Evolutionary conservation across 2,797 vertebrate species (phyloP).

Genomic region (Chanos chanos): DNA sequence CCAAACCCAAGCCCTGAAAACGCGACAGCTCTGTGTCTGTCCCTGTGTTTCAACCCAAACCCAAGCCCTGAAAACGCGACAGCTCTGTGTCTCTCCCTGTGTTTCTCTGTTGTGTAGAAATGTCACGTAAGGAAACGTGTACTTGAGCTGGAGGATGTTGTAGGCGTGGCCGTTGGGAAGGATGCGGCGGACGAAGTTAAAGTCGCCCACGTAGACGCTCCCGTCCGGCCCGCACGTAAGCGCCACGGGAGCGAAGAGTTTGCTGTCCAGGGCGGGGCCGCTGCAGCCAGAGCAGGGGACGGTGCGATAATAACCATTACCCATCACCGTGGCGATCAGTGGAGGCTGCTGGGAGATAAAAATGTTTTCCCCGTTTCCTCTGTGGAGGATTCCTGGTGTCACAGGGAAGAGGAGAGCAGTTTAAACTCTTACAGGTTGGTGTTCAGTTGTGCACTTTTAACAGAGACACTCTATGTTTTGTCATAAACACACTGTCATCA

Average conservation of each 20-base stretch:
- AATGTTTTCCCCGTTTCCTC: slow-evolving; percentile 94
- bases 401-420: too few species aligned
- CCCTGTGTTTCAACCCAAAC: too few species aligned
- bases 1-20: too few species aligned
- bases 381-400: slow-evolving; percentile 88
- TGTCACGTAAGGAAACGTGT: slow-evolving; percentile 49
- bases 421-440: too few species aligned
- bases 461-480: too few species aligned
- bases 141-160: slow-evolving; percentile 93
- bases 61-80: too few species aligned
- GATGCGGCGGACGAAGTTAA: slow-evolving; percentile 90
- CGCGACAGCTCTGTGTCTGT: too few species aligned
- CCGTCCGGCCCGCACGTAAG: slow-evolving; percentile 88
- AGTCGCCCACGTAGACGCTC: slow-evolving; percentile 91
- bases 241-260: slow-evolving; percentile 92
- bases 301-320: slow-evolving; percentile 90
- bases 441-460: too few species aligned
- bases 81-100: too few species aligned
- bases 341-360: slow-evolving; percentile 95
- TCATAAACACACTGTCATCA: too few species aligned
- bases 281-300: slow-evolving; percentile 89
- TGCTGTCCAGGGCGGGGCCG: slow-evolving; percentile 81
- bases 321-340: slow-evolving; percentile 90
- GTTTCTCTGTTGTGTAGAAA: too few species aligned
- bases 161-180: slow-evolving; percentile 86